phyloP scores from a whole-genome alignment of 2,797 vertebrate species.

The Acestrorhynchus altus region DNA sequence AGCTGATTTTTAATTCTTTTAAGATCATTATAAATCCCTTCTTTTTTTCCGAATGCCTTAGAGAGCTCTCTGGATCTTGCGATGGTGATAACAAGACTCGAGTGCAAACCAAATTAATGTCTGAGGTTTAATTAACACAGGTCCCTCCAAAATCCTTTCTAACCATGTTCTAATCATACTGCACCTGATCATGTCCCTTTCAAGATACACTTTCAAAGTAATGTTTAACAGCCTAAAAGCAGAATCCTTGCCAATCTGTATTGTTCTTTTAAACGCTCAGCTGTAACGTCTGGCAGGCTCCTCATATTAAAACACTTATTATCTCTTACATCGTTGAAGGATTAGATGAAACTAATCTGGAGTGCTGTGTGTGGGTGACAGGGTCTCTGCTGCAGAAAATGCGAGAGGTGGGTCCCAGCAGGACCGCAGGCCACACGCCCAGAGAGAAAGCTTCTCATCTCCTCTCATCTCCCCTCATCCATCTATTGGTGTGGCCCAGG shows the following conservation, averaged over 20 bases:
- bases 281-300: slow-evolving; percentile 6
- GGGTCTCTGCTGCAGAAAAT: slow-evolving; percentile 10
- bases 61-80: too few relatives aligned
- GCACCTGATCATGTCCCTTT: too few relatives aligned
- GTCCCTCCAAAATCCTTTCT: too few relatives aligned
- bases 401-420: slow-evolving; percentile 7
- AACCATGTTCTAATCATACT: too few relatives aligned
- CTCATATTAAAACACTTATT: slow-evolving; percentile 42
- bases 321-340: slow-evolving; percentile 30
- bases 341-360: slow-evolving; percentile 42
- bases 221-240: not conserved
- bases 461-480: slow-evolving; percentile 40
- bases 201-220: not conserved
- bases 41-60: too few relatives aligned
- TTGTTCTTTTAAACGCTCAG: slow-evolving; percentile 23
- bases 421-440: slow-evolving; percentile 18
- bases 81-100: too few relatives aligned
- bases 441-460: slow-evolving; percentile 39
- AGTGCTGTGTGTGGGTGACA: slow-evolving; percentile 24
- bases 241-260: slow-evolving; percentile 22
- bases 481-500: slow-evolving; percentile 40
- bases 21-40: too few relatives aligned
- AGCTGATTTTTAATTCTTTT: too few relatives aligned
- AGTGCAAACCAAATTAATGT: too few relatives aligned
- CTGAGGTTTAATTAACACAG: too few relatives aligned